Conservation (phyloP, 2,113 vertebrate species). For the Anguilla rostrata region DNA sequence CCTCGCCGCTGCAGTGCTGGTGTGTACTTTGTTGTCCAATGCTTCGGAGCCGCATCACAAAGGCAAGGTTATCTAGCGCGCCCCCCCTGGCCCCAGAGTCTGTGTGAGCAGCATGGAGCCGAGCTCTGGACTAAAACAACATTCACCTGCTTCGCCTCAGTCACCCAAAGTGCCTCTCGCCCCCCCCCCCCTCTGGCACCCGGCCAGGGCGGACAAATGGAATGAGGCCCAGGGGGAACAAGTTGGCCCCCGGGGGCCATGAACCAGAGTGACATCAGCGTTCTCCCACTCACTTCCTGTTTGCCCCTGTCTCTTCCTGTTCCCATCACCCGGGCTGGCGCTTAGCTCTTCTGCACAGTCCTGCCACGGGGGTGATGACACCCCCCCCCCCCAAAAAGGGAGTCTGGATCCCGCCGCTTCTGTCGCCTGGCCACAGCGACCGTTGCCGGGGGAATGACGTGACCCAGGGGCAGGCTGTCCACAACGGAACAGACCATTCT, state of each 20-base stretch:
- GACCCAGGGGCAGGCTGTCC: background rate
- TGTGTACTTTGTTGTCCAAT: background rate
- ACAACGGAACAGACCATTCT: background rate
- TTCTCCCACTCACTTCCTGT: background rate
- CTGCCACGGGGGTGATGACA: background rate
- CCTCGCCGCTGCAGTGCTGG: background rate
- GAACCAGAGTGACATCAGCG: background rate
- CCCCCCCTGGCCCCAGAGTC: background rate
- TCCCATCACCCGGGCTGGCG: background rate
- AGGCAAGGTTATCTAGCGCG: background rate
- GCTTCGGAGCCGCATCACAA: background rate
- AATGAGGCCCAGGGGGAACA: background rate
- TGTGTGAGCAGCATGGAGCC: background rate
- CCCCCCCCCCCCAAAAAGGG: background rate
- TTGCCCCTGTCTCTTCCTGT: constrained; percentile 1
- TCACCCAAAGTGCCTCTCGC: background rate
- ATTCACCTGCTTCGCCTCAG: background rate
- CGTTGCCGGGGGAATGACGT: background rate
- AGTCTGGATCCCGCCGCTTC: background rate
- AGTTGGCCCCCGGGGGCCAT: background rate
- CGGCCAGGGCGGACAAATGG: background rate
- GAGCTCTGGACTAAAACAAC: background rate
- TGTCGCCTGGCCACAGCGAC: background rate
- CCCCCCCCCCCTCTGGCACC: background rate
- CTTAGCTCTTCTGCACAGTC: background rate